Conservation (phyloP, 2,797 vertebrate genomes). For the Emys orbicularis region DNA sequence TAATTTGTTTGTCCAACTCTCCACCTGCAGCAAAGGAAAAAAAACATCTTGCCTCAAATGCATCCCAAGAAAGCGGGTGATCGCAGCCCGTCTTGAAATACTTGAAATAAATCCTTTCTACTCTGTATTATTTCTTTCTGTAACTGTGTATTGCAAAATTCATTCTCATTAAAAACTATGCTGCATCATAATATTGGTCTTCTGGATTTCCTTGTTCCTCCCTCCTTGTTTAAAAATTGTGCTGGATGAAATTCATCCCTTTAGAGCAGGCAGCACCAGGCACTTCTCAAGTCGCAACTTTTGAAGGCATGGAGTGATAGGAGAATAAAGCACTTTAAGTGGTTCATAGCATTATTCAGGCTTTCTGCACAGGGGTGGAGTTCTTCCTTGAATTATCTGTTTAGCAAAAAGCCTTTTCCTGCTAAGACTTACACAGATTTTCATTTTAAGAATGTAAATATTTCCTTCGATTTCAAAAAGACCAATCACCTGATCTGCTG, state of each 20-base stretch:
- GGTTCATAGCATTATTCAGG: no score
- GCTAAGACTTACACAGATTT: neutral
- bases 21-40: no score
- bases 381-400: neutral
- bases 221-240: neutral
- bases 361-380: no score
- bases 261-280: neutral
- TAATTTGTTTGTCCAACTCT: no score
- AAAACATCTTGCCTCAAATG: neutral
- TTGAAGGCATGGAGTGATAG: neutral
- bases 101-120: neutral
- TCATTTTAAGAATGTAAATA: neutral
- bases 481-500: no score
- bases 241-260: neutral
- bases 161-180: slow-evolving; percentile 49
- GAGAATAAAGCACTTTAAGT: no score
- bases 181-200: neutral
- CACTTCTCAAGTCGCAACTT: neutral
- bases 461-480: no score
- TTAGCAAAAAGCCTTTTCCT: neutral
- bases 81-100: accelerated
- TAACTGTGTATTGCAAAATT: neutral
- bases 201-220: neutral
- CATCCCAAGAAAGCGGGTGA: neutral
- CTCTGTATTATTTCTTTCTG: neutral